phyloP scores from a whole-genome alignment of 1,140 invertebrate species.

The Odontomachus brunneus region DNA sequence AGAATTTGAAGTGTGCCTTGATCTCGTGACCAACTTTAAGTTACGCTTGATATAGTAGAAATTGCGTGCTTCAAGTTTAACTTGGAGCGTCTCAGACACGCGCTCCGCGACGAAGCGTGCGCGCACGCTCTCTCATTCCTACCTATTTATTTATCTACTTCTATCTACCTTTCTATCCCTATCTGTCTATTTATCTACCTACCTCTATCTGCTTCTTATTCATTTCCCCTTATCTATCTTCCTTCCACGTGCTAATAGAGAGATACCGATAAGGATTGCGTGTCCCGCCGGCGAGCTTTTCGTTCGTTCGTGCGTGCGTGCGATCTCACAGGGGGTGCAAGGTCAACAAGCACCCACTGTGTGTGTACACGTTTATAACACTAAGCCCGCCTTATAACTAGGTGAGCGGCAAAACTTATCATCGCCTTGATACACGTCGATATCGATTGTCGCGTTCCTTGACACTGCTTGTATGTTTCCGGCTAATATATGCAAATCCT shows the following conservation, averaged over 20 bases:
- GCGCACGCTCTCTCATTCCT: not conserved
- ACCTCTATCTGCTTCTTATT: not conserved
- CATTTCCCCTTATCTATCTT: not conserved
- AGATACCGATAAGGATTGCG: not conserved
- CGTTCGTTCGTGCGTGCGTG: too few relatives aligned
- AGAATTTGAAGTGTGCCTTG: slow-evolving; percentile 22
- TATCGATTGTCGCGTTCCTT: slow-evolving; percentile 27
- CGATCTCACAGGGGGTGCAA: not conserved
- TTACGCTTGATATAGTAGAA: not conserved
- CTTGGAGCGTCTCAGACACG: not conserved
- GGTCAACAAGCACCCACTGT: too few relatives aligned
- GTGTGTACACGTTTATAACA: slow-evolving; percentile 26
- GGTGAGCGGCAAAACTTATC: not conserved
- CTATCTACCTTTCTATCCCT: too few relatives aligned
- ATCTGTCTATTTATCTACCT: not conserved
- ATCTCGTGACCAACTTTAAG: not conserved
- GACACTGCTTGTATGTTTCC: slow-evolving; percentile 25
- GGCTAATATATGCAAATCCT: slow-evolving; percentile 24
- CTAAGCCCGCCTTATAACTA: slow-evolving; percentile 7
- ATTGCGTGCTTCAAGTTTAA: slow-evolving; percentile 11
- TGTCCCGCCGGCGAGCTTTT: not conserved
- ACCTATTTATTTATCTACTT: too few relatives aligned
- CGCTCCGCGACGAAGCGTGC: not conserved
- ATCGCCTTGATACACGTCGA: not conserved
- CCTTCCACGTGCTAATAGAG: not conserved